These are phyloP conservation scores for Hirundichthys speculiger DNA, from an alignment of 2,113 vertebrate species.

Conservation along the genomic window DNA sequence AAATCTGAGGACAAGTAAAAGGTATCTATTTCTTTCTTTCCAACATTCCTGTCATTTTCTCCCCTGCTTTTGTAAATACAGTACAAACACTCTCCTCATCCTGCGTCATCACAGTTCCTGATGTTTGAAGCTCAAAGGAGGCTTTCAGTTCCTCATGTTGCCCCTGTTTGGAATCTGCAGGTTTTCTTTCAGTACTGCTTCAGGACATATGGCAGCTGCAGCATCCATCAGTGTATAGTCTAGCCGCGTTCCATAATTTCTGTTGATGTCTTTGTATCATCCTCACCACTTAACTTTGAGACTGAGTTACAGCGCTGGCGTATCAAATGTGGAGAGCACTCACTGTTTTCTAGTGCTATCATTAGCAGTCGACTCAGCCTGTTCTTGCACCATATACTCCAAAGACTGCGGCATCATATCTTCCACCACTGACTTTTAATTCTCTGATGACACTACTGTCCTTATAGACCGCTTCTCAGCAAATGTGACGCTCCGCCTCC, in stretches of 20 bases:
- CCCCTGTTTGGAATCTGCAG: conserved; percentile 11
- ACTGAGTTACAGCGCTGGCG: conserved; percentile 29
- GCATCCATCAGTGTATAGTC: conserved; percentile 17
- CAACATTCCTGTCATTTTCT: conserved; percentile 16
- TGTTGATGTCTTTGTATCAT: conserved; percentile 32
- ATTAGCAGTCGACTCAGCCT: conserved; percentile 25
- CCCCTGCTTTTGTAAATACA: conserved; percentile 2
- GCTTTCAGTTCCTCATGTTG: conserved; percentile 31
- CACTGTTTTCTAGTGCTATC: conserved; percentile 26
- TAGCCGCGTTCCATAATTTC: conserved; percentile 31
- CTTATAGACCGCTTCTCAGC: conserved; percentile 3
- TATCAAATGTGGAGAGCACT: conserved; percentile 19
- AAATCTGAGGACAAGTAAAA: conserved; percentile 52
- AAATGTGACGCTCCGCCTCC: background rate
- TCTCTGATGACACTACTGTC: conserved; percentile 7
- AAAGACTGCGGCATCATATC: conserved; percentile 5
- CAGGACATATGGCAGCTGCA: conserved; percentile 42
- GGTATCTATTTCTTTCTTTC: conserved; percentile 62
- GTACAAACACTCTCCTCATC: conserved; percentile 12
- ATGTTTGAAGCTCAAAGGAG: conserved; percentile 28
- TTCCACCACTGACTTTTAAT: conserved; percentile 21
- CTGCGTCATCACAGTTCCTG: conserved; percentile 11
- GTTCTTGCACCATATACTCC: conserved; percentile 4
- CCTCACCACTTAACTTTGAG: conserved; percentile 22
- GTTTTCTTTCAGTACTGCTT: conserved; percentile 34